Evolutionary conservation across 2,888 invertebrate species (phyloP), one percentile per base, ranked within the genome.

Genomic region (Crepidodera aurea): DNA sequence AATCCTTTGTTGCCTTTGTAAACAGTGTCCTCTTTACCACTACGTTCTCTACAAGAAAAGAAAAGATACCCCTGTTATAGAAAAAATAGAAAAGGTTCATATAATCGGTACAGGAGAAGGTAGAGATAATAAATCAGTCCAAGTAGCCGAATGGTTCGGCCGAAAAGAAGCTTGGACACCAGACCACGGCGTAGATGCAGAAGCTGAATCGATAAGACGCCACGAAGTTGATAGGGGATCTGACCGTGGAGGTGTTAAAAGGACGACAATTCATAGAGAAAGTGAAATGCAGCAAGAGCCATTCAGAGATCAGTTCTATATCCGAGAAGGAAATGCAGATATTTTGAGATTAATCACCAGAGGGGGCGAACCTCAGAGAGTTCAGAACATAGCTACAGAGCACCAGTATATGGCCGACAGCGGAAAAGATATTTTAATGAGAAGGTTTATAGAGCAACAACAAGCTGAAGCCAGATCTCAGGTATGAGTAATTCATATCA

Each of bases 111-210:
- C 87, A 80, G 88, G 87, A 1, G 68, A 76, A 37, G 76, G 76
- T 12, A 69, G 68, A 39, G 89, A 90, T 84, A 90, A 87, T 84
- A 90, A 90, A 85, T 88, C 90, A 74, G 86, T 90, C 79, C 90
- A 90, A 85, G 86, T 90, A 79, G 88, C 87, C 67, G 90, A 90
- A 78, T 90, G 90, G 90, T 84, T 84, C 77, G 88, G 89, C 75
- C 84, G 89, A 77, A 87, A 90, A 77, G 93, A 93, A 84, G 93
- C 93, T 25, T 94, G 93, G 93, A 92, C 92, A 75, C 92, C 92
- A 37, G 92, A 92, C 79, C 68, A 66, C 8, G 76, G 71, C 1
- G 72, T 75, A 2, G 81, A 84, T 55, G 82, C 81, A 3, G 87
- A 89, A 60, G 83, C 84, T 15, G 92, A 92, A 73, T 92, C 91